Conservation (phyloP, 1,140 invertebrate genomes). For the Protaetia brevitarsis region DNA sequence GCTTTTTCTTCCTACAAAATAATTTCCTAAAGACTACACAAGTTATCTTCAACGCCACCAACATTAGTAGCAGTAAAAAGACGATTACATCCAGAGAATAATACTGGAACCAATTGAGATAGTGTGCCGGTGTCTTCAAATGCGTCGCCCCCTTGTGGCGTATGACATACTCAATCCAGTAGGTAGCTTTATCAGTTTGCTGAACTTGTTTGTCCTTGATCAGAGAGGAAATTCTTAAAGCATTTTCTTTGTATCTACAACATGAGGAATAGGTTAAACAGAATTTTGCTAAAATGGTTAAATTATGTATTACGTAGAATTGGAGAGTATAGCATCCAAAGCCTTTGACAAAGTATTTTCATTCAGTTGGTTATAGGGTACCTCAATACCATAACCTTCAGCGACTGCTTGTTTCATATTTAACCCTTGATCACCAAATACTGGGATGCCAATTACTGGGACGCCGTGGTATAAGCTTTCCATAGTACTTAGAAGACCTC, state of each 20-base stretch:
- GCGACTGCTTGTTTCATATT: constrained; percentile 20
- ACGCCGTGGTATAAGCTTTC: constrained; percentile 55
- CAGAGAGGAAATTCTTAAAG: constrained; percentile 26
- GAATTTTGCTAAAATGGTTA: neutral
- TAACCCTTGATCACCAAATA: constrained; percentile 45
- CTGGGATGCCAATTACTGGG: constrained; percentile 54
- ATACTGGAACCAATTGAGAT: constrained; percentile 38
- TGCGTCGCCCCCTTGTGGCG: constrained; percentile 39
- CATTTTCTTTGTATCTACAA: constrained; percentile 31
- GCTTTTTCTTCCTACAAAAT: neutral
- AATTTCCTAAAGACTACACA: neutral
- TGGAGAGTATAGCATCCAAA: neutral
- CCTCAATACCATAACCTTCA: neutral
- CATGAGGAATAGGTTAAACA: neutral
- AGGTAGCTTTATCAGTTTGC: constrained; percentile 42
- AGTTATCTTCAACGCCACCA: neutral
- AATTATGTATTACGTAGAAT: constrained; percentile 12
- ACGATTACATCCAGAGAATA: constrained; percentile 31
- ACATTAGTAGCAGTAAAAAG: neutral
- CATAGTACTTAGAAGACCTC: constrained; percentile 32
- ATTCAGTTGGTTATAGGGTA: constrained; percentile 11
- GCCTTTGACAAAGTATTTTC: constrained; percentile 16
- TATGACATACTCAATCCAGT: constrained; percentile 46
- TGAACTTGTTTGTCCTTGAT: constrained; percentile 33
- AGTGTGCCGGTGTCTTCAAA: constrained; percentile 31